These are phyloP conservation scores for Rutpela maculata DNA, from an alignment of 2,888 invertebrate genomes.

Conservation along the genomic window DNA sequence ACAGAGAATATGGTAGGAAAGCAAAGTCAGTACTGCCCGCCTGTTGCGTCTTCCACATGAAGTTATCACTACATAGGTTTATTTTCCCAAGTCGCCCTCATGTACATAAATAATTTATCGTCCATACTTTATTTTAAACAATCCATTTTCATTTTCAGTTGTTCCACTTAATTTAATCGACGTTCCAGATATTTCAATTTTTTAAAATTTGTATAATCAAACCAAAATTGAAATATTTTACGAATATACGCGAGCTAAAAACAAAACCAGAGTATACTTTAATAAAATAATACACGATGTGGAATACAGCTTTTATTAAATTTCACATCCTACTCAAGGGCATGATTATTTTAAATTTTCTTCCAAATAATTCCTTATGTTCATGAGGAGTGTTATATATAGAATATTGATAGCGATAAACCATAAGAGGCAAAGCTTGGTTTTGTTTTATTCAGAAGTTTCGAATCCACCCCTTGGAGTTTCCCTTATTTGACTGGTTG, in stretches of 20 bases:
- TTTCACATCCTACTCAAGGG: not conserved
- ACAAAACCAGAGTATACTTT: not conserved
- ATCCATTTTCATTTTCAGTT: not conserved
- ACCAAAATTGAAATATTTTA: no score
- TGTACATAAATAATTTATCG: conserved; percentile 30
- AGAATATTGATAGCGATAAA: conserved; percentile 59
- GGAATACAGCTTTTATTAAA: not conserved
- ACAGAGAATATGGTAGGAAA: conserved; percentile 68
- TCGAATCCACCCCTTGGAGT: conserved; percentile 70
- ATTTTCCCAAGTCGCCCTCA: conserved; percentile 24
- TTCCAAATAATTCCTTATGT: conserved; percentile 2
- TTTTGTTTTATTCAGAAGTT: conserved; percentile 75
- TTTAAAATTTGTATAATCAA: no score
- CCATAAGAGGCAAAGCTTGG: conserved; percentile 63
- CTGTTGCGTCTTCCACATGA: conserved; percentile 64
- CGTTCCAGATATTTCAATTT: not conserved
- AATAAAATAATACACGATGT: not conserved
- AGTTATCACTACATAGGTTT: conserved; percentile 24
- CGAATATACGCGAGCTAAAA: not conserved
- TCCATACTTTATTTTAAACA: conserved; percentile 18
- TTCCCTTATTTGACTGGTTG: conserved; percentile 74
- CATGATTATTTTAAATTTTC: not conserved
- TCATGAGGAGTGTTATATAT: conserved; percentile 41
- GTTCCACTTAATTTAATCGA: not conserved
- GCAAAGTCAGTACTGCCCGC: conserved; percentile 68